Percentiles rank a stretch among this genome's conserved stretches.
phyloP scores from a whole-genome alignment of 1,140 invertebrate genomes.

The Apis mellifera region DNA sequence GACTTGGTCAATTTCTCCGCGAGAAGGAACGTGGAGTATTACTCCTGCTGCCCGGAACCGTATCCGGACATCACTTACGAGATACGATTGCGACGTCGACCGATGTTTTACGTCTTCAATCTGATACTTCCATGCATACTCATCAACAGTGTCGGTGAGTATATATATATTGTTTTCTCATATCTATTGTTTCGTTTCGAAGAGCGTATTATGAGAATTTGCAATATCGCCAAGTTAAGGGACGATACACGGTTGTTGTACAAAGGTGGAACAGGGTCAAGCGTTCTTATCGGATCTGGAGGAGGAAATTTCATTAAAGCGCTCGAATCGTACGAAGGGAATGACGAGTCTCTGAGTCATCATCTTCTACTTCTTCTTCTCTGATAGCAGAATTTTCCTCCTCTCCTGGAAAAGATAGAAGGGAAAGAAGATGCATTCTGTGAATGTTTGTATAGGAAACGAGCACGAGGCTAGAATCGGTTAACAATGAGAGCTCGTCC shows the following conservation, averaged over 20 bases:
- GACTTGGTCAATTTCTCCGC: conserved; percentile 89
- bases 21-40: conserved; percentile 86
- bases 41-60: conserved; percentile 87
- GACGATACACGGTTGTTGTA: background rate
- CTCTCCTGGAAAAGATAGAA: too few species aligned
- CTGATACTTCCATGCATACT: conserved; percentile 94
- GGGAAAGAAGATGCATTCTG: background rate
- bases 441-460: background rate
- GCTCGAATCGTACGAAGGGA: background rate
- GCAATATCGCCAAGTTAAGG: background rate
- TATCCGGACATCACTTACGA: conserved; percentile 86
- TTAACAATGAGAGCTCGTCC: conserved; percentile 10
- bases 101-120: conserved; percentile 96
- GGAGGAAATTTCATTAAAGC: conserved; percentile 40
- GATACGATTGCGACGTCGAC: conserved; percentile 88
- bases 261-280: background rate
- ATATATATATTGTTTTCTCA: too few species aligned
- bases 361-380: background rate
- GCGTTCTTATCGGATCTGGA: background rate
- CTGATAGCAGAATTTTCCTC: background rate
- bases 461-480: background rate
- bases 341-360: background rate
- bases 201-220: background rate
- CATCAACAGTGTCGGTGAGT: conserved; percentile 91
- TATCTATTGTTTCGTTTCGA: background rate